Evolutionary conservation across 2,797 vertebrate species (phyloP).

Genomic region (Galagoides demidoff): DNA sequence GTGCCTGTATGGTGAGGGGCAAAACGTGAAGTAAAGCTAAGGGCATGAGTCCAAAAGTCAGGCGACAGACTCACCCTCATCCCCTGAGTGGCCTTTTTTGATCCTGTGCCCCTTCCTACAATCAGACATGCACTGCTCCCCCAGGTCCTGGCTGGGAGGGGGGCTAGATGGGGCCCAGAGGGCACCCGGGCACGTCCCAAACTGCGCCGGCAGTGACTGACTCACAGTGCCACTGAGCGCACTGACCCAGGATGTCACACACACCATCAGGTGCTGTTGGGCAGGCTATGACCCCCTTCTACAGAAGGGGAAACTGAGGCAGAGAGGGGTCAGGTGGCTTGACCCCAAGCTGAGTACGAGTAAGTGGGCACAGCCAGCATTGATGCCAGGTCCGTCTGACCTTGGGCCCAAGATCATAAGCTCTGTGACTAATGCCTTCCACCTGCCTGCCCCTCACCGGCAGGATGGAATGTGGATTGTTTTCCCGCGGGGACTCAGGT

Average conservation of each 20-base stretch:
- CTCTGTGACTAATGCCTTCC: no score
- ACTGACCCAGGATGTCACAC: accelerated
- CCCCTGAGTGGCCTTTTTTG: background rate
- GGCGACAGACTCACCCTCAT: background rate
- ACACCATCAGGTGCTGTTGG: accelerated
- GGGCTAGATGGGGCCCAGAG: background rate
- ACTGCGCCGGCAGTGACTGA: accelerated
- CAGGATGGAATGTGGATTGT: background rate
- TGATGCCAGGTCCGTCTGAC: background rate
- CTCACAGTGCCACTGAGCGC: no score
- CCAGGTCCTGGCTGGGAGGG: accelerated
- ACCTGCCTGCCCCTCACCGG: no score
- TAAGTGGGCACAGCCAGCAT: background rate
- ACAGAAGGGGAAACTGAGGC: background rate
- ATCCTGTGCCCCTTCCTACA: background rate
- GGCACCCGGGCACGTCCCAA: accelerated
- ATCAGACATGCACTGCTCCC: accelerated
- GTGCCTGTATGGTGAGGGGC: accelerated
- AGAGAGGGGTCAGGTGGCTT: background rate
- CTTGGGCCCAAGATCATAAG: background rate
- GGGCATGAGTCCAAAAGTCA: no score
- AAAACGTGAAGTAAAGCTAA: background rate
- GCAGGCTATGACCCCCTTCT: background rate
- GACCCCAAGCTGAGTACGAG: background rate
- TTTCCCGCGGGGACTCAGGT: background rate